Conservation (phyloP, 2,113 vertebrate genomes). For the Chaenocephalus aceratus region DNA sequence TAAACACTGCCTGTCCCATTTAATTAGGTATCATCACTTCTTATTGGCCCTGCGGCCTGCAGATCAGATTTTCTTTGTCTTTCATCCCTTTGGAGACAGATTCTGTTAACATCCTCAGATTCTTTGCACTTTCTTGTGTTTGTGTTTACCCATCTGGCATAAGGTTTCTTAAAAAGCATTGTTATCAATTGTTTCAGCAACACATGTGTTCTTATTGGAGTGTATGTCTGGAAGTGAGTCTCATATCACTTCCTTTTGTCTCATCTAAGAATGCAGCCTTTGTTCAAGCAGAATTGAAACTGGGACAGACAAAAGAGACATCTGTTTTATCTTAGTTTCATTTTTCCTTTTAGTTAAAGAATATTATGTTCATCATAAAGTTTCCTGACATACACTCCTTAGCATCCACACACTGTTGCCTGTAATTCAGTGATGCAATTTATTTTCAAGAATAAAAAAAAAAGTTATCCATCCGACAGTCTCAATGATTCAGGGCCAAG, state of each 20-base stretch:
- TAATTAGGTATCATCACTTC: constrained; percentile 71
- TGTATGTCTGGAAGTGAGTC: constrained; percentile 8
- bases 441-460: constrained; percentile 2
- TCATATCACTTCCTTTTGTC: constrained; percentile 20
- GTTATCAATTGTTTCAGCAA: background rate
- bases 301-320: constrained; percentile 20
- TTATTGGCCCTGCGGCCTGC: constrained; percentile 42
- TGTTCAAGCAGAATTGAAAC: constrained; percentile 33
- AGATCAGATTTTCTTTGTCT: constrained; percentile 46
- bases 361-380: background rate
- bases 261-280: constrained; percentile 29
- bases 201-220: constrained; percentile 32
- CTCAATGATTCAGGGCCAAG: constrained; percentile 30
- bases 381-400: constrained; percentile 10
- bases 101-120: constrained; percentile 42
- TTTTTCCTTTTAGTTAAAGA: background rate
- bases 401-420: constrained; percentile 8
- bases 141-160: constrained; percentile 31
- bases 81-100: constrained; percentile 42
- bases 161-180: constrained; percentile 28
- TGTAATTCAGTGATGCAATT: constrained; percentile 31
- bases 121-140: constrained; percentile 23
- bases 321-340: constrained; percentile 18
- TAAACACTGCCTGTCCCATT: constrained; percentile 57
- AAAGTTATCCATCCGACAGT: constrained; percentile 9